Evolutionary conservation across 1,140 invertebrate genomes (phyloP), one percentile per base, ranked within the genome.

Genomic region (Potamilus streckersoni): DNA sequence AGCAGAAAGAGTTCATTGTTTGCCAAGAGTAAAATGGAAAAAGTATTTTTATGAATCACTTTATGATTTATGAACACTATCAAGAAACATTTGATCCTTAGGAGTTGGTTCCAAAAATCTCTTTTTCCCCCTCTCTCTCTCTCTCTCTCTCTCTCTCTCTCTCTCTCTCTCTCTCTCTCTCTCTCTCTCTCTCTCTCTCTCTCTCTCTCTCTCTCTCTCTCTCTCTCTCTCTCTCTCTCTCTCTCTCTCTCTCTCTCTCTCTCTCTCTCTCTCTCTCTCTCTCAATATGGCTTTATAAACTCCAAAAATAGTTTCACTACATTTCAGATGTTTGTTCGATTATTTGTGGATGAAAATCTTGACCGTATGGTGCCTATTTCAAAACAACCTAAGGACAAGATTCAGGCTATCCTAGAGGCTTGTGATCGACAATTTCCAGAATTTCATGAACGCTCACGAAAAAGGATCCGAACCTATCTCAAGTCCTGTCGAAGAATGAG

Each of bases 371-470:
- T 98, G 76, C 97, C 97, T 69, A 98, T 98, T 85, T 98, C 96
- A 55, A 97, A 98, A 88, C 97, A 98, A 90, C 97, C 97, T 8
- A 98, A 98, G 89, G 97, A 98, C 88, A 98, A 98, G 92, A 97
- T 98, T 79, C 96, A 98, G 88, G 97, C 97, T 15, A 98, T 98
- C 86, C 96, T 98, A 82, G 97, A 98, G 87, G 97, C 96, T 11
- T 98, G 97, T 91, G 95, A 96, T 74, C 92, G 97, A 82, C 97
- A 98, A 91, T 98, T 98, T 89, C 97, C 97, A 62, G 97, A 98
- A 91, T 98, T 97, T 88, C 95, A 96, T 60, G 96, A 97, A 88
- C 92, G 97, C 73, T 96, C 97, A 64, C 92, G 97, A 78, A 98
- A 98, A 91, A 92, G 97, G 69, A 97, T 98, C 86, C 92, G 97